Conservation (phyloP, 2,888 invertebrate species). For the Apamea anceps region DNA sequence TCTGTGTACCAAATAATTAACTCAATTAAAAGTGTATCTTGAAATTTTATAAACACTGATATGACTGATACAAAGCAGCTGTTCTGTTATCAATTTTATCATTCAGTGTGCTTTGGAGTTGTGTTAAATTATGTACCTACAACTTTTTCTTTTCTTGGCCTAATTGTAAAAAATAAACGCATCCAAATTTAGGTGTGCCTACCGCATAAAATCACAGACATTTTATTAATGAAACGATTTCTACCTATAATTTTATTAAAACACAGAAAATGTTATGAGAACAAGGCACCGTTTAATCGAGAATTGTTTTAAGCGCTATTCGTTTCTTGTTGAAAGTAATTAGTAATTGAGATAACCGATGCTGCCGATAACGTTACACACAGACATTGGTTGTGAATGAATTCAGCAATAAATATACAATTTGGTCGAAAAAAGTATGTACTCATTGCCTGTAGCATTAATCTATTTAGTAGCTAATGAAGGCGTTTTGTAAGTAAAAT, state of each 20-base stretch:
- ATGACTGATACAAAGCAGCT: not conserved
- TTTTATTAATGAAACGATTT: conserved; percentile 24
- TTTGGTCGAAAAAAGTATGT: conserved; percentile 12
- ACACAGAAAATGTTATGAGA: not conserved
- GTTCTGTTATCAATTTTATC: not conserved
- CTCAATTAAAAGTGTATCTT: conserved; percentile 2
- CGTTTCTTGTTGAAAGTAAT: conserved; percentile 34
- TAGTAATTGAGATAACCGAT: conserved; percentile 31
- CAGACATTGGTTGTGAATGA: conserved; percentile 63
- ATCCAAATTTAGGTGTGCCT: conserved; percentile 3
- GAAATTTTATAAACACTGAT: conserved; percentile 12
- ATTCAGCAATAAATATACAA: conserved; percentile 61
- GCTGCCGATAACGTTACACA: conserved; percentile 36
- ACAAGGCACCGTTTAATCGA: conserved; percentile 23
- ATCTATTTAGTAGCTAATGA: conserved; percentile 30
- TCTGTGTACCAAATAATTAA: conserved; percentile 5
- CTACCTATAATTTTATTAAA: not conserved
- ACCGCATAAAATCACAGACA: not conserved
- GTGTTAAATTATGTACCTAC: conserved; percentile 18
- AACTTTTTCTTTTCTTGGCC: conserved; percentile 20
- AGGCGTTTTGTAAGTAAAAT: conserved; percentile 14
- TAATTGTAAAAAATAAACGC: conserved; percentile 29
- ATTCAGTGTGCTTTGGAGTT: conserved; percentile 14
- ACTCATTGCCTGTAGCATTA: conserved; percentile 25
- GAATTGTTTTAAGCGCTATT: conserved; percentile 15